Percentiles rank a stretch among this genome's conserved stretches.
These are phyloP conservation scores for Chymomyza costata DNA, from an alignment of 1,140 invertebrate genomes.

Conservation along the genomic window DNA sequence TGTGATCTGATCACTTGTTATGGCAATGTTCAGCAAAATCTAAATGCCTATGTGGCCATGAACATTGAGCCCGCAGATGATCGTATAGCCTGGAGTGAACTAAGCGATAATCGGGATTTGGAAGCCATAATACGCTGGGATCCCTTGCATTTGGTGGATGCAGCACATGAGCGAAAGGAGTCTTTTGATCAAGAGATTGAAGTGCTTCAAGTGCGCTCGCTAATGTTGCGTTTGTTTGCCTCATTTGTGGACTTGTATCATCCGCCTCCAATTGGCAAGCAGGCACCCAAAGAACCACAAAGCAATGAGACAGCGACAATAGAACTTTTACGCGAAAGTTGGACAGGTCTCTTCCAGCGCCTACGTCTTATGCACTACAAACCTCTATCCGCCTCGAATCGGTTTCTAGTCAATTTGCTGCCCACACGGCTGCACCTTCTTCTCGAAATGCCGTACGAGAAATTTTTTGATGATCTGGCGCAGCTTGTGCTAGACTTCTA, in stretches of 20 bases:
- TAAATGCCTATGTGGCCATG: slow-evolving; percentile 63
- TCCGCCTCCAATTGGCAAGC: slow-evolving; percentile 23
- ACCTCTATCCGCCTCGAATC: slow-evolving; percentile 65
- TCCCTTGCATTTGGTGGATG: slow-evolving; percentile 71
- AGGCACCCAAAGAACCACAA: background rate
- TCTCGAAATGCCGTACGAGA: slow-evolving; percentile 65
- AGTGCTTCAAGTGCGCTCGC: slow-evolving; percentile 59
- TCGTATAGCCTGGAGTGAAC: slow-evolving; percentile 76
- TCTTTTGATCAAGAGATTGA: slow-evolving; percentile 72
- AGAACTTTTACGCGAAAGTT: slow-evolving; percentile 53
- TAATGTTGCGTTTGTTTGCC: slow-evolving; percentile 58
- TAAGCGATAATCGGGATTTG: slow-evolving; percentile 80
- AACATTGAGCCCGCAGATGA: slow-evolving; percentile 76
- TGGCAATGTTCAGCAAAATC: slow-evolving; percentile 63
- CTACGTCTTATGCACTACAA: slow-evolving; percentile 62
- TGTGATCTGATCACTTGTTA: slow-evolving; percentile 81
- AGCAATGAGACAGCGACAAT: slow-evolving; percentile 41
- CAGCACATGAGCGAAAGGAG: slow-evolving; percentile 50
- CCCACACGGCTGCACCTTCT: slow-evolving; percentile 65
- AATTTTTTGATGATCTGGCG: slow-evolving; percentile 61
- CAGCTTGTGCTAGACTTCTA: slow-evolving; percentile 59
- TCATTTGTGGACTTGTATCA: slow-evolving; percentile 67
- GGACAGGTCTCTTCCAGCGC: slow-evolving; percentile 63
- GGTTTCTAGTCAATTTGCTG: slow-evolving; percentile 74
- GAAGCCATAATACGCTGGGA: slow-evolving; percentile 79